These are phyloP conservation scores for Lutjanus campechanus DNA, from an alignment of 2,797 vertebrate species.

Conservation along the genomic window DNA sequence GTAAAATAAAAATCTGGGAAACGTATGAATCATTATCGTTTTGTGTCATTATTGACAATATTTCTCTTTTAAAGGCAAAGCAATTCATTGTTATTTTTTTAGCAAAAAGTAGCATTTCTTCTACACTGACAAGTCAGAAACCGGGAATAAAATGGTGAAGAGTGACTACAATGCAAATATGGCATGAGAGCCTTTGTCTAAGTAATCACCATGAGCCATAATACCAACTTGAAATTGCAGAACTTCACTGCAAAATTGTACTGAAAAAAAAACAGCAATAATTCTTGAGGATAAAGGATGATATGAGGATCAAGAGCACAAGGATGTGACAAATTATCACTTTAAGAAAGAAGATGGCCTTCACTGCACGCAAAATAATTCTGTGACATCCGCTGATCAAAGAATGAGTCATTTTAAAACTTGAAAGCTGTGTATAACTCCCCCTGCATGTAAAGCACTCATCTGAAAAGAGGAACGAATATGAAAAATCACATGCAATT, in stretches of 20 bases:
- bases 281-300: neutral
- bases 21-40: neutral
- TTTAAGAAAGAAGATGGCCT: neutral
- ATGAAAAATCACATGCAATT: slow-evolving; percentile 37
- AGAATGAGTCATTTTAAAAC: slow-evolving; percentile 21
- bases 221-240: neutral
- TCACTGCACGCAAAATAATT: neutral
- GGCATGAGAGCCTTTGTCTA: too few species aligned
- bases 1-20: neutral
- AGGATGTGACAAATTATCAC: neutral
- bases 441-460: slow-evolving; percentile 24
- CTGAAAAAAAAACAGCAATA: neutral
- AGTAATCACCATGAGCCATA: too few species aligned
- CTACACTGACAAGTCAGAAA: neutral
- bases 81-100: neutral
- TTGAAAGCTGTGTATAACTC: slow-evolving; percentile 20
- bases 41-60: too few species aligned
- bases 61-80: too few species aligned
- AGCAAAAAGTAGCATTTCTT: neutral
- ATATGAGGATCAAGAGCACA: neutral
- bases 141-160: neutral
- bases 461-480: slow-evolving; percentile 12
- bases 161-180: too few species aligned
- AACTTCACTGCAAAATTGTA: neutral
- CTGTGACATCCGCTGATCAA: slow-evolving; percentile 22